Base-by-base conservation (phyloP, 2,888 invertebrate genomes). In the Penaeus monodon region DNA sequence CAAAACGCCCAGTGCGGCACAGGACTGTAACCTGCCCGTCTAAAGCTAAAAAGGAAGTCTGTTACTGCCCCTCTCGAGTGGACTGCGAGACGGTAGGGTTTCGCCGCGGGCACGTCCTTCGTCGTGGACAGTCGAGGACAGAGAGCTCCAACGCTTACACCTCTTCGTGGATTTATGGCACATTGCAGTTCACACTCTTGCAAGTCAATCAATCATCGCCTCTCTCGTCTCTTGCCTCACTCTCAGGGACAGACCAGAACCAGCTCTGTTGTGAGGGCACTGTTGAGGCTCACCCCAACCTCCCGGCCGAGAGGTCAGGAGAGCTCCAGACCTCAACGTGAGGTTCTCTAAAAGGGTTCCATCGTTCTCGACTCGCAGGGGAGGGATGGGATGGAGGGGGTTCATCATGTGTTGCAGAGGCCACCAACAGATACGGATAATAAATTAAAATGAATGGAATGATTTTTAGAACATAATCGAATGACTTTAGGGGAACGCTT, bases 261-360 rank as follows among this genome's bases (percentile, higher is more conserved):
- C 57, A 20, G 57, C 57, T 57, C 57, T 57, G 57, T 57, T 57
- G 57, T 14, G 57, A 44, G 44, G 44, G 44, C 44, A 44, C 17
- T 57, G 57, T 57, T 57, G 57, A 57, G 57, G 57, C 57, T 57
- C 57, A 57, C 57, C 84, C 78, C 84, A 77, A 84, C 84, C 84
- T 66, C 84, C 77, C 84, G 78, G 38, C 65, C 29, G 84, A 27
- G 84, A 84, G 84, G 68, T 78, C 57, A 33, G 84, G 84, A 84
- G 84, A 84, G 77, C 84, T 84, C 33, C 64, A 14, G 65, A n/a
- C 68, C 44, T 49, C 49, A n/a, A 27, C 73, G 70, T 81, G 27
- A 33, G n/a, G 66, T 66, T 49, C 81, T 44, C 29, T n/a, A 57
- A 57, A 57, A 20, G 57, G 57, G 57, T n/a, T 81, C 29, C 29